Evolutionary conservation across 23 tunicate species (phyloP).

Genomic region (Aplidium turbinatum): DNA sequence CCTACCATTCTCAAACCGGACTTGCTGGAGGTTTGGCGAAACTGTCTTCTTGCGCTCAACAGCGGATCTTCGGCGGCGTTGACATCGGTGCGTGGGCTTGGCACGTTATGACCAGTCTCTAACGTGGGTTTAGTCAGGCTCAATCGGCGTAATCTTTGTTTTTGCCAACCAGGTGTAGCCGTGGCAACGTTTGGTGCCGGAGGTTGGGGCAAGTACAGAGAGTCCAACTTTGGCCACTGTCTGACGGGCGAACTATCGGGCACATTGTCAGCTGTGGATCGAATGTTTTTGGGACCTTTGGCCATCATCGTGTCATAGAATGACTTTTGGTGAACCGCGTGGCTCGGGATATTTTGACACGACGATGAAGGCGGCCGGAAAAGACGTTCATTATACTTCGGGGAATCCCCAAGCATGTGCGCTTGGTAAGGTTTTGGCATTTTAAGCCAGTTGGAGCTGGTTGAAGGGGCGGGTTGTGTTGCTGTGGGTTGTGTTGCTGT

Average conservation of each 20-base stretch:
- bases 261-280: too few relatives aligned
- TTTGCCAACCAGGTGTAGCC: conserved; percentile 41
- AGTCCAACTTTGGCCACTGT: conserved; percentile 22
- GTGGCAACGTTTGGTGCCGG: background rate
- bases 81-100: background rate
- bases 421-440: conserved; percentile 3
- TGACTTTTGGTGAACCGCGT: conserved; percentile 19
- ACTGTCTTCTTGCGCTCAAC: background rate
- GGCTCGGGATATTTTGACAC: background rate
- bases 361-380: conserved; percentile 8
- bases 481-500: background rate
- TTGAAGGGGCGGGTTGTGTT: background rate
- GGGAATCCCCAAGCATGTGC: background rate
- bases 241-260: background rate
- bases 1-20: conserved; percentile 48
- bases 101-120: background rate
- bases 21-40: conserved; percentile 22
- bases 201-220: conserved; percentile 25
- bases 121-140: background rate
- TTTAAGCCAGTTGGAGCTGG: conserved; percentile 2
- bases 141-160: conserved; percentile 35
- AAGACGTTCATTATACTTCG: background rate
- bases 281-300: background rate
- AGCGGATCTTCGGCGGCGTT: conserved; percentile 3
- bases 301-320: background rate